Evolutionary conservation across 1,140 invertebrate genomes (phyloP), one percentile per base, ranked within the genome.

Genomic region (Hycleus phaleratus): DNA sequence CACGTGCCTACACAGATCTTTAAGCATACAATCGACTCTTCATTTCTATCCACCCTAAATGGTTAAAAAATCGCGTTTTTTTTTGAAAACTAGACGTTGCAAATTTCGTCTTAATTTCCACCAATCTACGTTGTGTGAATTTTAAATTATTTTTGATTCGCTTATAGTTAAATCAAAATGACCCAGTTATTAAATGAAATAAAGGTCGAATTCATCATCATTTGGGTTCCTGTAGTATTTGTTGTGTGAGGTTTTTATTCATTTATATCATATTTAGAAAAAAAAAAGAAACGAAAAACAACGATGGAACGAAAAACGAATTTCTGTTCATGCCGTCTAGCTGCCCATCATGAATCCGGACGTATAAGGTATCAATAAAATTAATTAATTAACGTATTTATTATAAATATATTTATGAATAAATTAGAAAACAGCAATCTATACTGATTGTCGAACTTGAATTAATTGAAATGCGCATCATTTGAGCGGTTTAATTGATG

Each of bases 121-220:
- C 4, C 11, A 45, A 45, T 12, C 1, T 12, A 32, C 51, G 51
- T 32, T 46, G 51, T 46, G 51, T 53, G 51, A 53, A 53, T 53
- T 32, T 45, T n/a, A 53, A 53, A 53, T 53, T 42, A 46, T 53
- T 53, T 26, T 45, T 53, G 46, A 53, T 53, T 53, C 51, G 51
- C 26, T 53, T 38, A 26, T 32, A 32, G 32, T 50, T 55, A 50
- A 60, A 60, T 60, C 58, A 60, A 60, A 60, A 60, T 60, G 58
- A 60, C 58, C 58, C 58, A 55, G 46, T 60, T 54, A 40, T 50
- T 54, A 55, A 60, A 43, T 55, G 51, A 11, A 60, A 54, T 54
- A 55, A 54, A 60, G 58, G 58, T 60, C 58, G 58, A 55, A 60
- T 60, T 60, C 58, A 60, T 42, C 6, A 39, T 59, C 51, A 60